phyloP scores from a whole-genome alignment of 1,140 invertebrate species.

The Calliphora vicina region DNA sequence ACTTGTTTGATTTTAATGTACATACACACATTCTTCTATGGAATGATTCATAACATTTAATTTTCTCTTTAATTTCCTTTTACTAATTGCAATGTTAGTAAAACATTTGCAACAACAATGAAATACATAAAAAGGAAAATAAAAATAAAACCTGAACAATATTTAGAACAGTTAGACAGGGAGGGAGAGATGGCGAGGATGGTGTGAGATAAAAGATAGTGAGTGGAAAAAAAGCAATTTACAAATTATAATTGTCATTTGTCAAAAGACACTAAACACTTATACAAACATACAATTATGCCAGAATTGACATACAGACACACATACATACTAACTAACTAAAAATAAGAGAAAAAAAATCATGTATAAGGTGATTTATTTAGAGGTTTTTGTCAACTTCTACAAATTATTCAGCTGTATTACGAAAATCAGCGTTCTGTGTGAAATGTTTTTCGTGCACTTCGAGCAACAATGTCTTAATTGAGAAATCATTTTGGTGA shows the following conservation, averaged over 20 bases:
- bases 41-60: not conserved
- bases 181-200: not conserved
- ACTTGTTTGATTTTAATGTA: not conserved
- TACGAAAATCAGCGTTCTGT: too few relatives aligned
- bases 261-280: not conserved
- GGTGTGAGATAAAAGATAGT: too few relatives aligned
- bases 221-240: not conserved
- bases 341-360: not conserved
- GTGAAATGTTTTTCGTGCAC: too few relatives aligned
- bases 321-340: too few relatives aligned
- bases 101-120: not conserved
- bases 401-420: too few relatives aligned
- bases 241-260: constrained; percentile 8
- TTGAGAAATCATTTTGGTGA: too few relatives aligned
- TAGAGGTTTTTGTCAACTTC: too few relatives aligned
- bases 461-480: too few relatives aligned
- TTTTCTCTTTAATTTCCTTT: constrained; percentile 10
- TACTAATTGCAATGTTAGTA: constrained; percentile 5
- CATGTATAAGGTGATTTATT: too few relatives aligned
- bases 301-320: not conserved
- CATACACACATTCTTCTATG: not conserved
- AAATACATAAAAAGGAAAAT: not conserved
- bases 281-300: not conserved
- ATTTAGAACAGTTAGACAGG: not conserved
- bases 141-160: not conserved